These are phyloP conservation scores for Arbacia lixula DNA, from an alignment of 53 echinoderm and acorn worm species.

Conservation along the genomic window DNA sequence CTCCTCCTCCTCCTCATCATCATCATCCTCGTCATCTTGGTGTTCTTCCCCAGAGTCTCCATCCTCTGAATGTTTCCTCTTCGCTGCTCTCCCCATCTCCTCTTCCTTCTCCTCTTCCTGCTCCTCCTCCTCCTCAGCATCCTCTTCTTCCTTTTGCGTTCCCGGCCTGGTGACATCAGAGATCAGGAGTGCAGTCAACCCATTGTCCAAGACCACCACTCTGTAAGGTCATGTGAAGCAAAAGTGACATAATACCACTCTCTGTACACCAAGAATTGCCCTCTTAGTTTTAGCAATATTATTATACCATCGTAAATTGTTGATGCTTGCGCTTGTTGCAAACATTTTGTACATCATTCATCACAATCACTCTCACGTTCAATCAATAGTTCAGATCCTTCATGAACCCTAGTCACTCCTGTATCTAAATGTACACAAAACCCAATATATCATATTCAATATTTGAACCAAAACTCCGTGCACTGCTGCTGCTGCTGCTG, in stretches of 20 bases:
- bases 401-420: too few species aligned
- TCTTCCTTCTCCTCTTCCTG: conserved; percentile 34
- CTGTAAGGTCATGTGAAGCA: conserved; percentile 29
- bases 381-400: too few species aligned
- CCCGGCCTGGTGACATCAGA: conserved; percentile 57
- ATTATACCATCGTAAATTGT: not conserved
- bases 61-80: conserved; percentile 10
- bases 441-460: too few species aligned
- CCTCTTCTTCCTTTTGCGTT: conserved; percentile 13
- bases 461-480: too few species aligned
- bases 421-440: too few species aligned
- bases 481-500: too few species aligned
- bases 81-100: conserved; percentile 42
- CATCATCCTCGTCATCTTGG: conserved; percentile 43
- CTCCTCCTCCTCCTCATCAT: conserved; percentile 54
- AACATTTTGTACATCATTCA: too few species aligned
- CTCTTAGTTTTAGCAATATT: not conserved
- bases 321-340: not conserved
- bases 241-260: not conserved
- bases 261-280: not conserved
- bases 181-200: conserved; percentile 81
- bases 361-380: too few species aligned
- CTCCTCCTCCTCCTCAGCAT: conserved; percentile 39
- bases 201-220: conserved; percentile 74
- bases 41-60: not conserved